These are phyloP conservation scores for Apamea monoglypha DNA, from an alignment of 2,888 invertebrate species.

Conservation along the genomic window DNA sequence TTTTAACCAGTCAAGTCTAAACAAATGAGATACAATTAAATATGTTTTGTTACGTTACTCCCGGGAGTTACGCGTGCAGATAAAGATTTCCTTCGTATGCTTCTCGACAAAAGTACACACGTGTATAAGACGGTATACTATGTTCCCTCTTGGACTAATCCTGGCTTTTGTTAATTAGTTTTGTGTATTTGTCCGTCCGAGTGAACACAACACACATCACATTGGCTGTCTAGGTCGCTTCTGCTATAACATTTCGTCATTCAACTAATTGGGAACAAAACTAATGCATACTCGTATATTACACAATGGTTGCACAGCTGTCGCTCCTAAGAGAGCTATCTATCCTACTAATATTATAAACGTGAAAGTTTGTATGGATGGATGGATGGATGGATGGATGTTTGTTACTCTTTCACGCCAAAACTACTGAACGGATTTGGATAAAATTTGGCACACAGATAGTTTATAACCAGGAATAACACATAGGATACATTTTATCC, in stretches of 20 bases:
- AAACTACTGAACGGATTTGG: too few relatives aligned
- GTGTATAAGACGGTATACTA: background rate
- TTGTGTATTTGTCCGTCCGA: background rate
- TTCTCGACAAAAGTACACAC: background rate
- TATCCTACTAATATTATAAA: too few relatives aligned
- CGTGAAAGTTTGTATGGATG: too few relatives aligned
- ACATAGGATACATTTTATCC: too few relatives aligned
- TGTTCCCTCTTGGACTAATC: background rate
- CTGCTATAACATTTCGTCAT: background rate
- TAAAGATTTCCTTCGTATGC: background rate
- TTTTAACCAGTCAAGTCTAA: background rate
- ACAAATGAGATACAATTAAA: too few relatives aligned
- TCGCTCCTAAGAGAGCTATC: conserved; percentile 12
- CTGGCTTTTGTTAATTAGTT: background rate
- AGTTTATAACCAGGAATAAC: too few relatives aligned
- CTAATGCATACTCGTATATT: conserved; percentile 34
- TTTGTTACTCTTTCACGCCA: too few relatives aligned
- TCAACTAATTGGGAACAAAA: conserved; percentile 14
- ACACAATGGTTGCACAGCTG: background rate
- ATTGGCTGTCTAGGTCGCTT: background rate
- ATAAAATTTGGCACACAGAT: too few relatives aligned
- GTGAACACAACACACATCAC: background rate
- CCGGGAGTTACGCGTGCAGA: too few relatives aligned
- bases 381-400: too few relatives aligned
- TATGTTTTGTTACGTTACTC: background rate